phyloP scores from a whole-genome alignment of 92 coral and sea anemone species.

The Phenganax subtilis region DNA sequence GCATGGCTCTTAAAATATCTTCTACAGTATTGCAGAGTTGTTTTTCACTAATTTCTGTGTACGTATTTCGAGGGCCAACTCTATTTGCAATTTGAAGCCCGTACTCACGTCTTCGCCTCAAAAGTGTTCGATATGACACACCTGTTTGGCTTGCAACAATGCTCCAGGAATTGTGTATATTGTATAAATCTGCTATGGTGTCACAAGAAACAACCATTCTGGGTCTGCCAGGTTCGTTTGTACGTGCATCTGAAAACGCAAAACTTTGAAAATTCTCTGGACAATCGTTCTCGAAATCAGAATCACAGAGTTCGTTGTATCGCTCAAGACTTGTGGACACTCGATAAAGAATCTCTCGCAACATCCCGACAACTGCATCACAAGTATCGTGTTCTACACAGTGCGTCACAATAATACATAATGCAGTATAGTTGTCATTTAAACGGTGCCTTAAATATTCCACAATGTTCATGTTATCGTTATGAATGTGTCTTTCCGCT shows the following conservation, averaged over 20 bases:
- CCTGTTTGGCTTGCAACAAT: slow-evolving; percentile 40
- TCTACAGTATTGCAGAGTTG: slow-evolving; percentile 35
- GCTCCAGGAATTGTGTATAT: slow-evolving; percentile 38
- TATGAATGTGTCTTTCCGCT: slow-evolving; percentile 47
- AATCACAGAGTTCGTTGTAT: slow-evolving; percentile 36
- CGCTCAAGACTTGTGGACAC: slow-evolving; percentile 25
- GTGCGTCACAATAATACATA: slow-evolving; percentile 37
- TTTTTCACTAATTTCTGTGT: slow-evolving; percentile 31
- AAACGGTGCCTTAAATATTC: slow-evolving; percentile 49
- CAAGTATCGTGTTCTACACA: slow-evolving; percentile 47
- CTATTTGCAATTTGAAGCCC: slow-evolving; percentile 25
- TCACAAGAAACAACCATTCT: slow-evolving; percentile 19
- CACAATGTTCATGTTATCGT: slow-evolving; percentile 36
- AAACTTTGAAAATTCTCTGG: slow-evolving; percentile 8
- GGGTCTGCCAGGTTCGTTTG: slow-evolving; percentile 35
- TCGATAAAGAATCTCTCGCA: slow-evolving; percentile 32
- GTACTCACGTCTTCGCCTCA: slow-evolving; percentile 40
- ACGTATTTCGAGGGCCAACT: slow-evolving; percentile 40
- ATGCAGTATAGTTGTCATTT: slow-evolving; percentile 35
- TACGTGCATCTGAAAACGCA: slow-evolving; percentile 8
- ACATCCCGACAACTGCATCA: slow-evolving; percentile 15
- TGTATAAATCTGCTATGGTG: slow-evolving; percentile 31
- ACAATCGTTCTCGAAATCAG: slow-evolving; percentile 13
- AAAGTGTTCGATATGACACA: slow-evolving; percentile 39
- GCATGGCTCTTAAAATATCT: slow-evolving; percentile 24